phyloP scores from a whole-genome alignment of 1,140 invertebrate genomes.

The Homalodisca vitripennis region DNA sequence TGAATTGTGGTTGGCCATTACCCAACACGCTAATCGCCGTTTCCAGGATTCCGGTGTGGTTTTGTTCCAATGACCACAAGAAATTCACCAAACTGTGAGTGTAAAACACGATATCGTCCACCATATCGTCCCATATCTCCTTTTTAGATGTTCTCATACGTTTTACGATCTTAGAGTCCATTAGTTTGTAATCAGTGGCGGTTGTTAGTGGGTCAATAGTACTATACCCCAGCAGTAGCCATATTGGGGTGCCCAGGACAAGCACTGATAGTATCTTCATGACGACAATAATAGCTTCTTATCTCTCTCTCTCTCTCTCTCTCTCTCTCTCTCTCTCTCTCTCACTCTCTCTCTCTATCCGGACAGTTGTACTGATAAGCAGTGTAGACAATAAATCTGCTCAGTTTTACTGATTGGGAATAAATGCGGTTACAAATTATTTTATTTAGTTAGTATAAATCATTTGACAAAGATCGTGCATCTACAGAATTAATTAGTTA shows the following conservation, averaged over 20 bases:
- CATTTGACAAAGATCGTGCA: too few relatives aligned
- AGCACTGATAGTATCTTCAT: background rate
- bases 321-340: too few relatives aligned
- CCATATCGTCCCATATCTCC: background rate
- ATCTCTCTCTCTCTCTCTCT: too few relatives aligned
- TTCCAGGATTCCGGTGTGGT: background rate
- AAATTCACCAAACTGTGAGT: constrained; percentile 4
- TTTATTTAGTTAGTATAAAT: too few relatives aligned
- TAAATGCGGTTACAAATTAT: too few relatives aligned
- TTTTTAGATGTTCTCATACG: background rate
- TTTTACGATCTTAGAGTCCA: background rate
- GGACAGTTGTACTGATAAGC: too few relatives aligned
- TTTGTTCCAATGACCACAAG: background rate
- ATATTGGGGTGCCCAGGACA: background rate
- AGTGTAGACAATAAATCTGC: too few relatives aligned
- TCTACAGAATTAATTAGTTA: too few relatives aligned
- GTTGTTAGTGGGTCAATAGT: background rate
- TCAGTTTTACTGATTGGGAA: too few relatives aligned
- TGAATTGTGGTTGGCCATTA: background rate
- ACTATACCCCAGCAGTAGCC: background rate
- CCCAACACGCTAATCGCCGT: background rate
- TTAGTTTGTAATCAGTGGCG: background rate
- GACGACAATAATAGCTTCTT: too few relatives aligned
- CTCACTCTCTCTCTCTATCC: too few relatives aligned
- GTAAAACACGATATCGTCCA: constrained; percentile 8